Evolutionary conservation across 2,113 vertebrate genomes (phyloP).

Genomic region (Ginglymostoma cirratum): DNA sequence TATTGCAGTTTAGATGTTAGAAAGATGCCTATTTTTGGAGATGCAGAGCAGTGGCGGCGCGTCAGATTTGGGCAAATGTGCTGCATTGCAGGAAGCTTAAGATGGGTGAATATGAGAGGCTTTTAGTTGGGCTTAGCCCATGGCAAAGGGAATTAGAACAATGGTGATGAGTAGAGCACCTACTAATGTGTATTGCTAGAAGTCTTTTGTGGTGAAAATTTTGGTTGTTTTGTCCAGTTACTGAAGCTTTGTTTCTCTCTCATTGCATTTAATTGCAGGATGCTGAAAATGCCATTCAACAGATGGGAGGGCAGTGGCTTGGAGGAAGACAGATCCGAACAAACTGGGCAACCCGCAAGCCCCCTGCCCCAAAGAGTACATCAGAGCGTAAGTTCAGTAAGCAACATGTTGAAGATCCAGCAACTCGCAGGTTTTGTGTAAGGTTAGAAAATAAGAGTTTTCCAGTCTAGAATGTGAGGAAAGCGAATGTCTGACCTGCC

Average conservation of each 20-base stretch:
- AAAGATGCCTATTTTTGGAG: not conserved
- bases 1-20: not conserved
- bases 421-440: not conserved
- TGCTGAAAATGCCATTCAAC: conserved; percentile 93
- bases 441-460: not conserved
- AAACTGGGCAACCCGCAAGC: conserved; percentile 97
- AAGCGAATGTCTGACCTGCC: not conserved
- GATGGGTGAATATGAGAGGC: not conserved
- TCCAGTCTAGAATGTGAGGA: not conserved
- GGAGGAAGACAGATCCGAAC: conserved; percentile 95
- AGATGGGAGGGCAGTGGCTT: conserved; percentile 98
- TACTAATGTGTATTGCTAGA: not conserved
- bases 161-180: not conserved
- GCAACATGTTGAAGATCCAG: not conserved
- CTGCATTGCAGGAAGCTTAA: not conserved
- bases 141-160: not conserved
- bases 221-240: not conserved
- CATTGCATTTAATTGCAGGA: conserved; percentile 58
- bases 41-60: not conserved
- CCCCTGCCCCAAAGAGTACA: conserved; percentile 85
- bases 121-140: not conserved
- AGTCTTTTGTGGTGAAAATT: not conserved
- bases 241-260: not conserved
- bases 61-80: not conserved
- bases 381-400: conserved; percentile 71